phyloP scores from a whole-genome alignment of 1,140 invertebrate genomes.

The Sogatella furcifera region DNA sequence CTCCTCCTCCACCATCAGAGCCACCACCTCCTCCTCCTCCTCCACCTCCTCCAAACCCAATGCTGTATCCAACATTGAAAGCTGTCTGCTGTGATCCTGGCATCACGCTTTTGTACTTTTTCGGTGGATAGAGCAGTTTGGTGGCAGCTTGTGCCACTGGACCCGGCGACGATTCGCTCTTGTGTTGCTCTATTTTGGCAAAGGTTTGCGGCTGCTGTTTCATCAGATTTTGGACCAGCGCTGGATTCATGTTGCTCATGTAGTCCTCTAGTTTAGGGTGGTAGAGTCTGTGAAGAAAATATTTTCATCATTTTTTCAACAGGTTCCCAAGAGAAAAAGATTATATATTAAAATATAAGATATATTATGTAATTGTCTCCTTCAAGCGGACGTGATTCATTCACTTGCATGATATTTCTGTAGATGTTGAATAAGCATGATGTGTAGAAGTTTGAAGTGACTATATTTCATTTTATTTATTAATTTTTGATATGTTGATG shows the following conservation, averaged over 20 bases:
- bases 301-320: background rate
- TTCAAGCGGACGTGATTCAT: too few relatives aligned
- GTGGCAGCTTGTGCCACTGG: background rate
- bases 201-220: background rate
- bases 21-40: too few relatives aligned
- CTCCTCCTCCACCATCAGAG: too few relatives aligned
- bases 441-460: too few relatives aligned
- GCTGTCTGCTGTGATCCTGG: background rate
- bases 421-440: too few relatives aligned
- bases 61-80: background rate
- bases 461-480: too few relatives aligned
- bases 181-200: background rate
- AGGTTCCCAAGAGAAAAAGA: too few relatives aligned
- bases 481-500: too few relatives aligned
- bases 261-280: background rate
- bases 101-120: background rate
- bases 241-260: background rate
- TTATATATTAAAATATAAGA: too few relatives aligned
- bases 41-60: background rate
- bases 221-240: background rate
- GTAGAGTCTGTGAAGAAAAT: background rate
- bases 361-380: too few relatives aligned
- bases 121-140: background rate
- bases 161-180: background rate
- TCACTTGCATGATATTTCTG: too few relatives aligned